These are phyloP conservation scores for Eristalis arbustorum DNA, from an alignment of 2,888 invertebrate species.

Conservation along the genomic window DNA sequence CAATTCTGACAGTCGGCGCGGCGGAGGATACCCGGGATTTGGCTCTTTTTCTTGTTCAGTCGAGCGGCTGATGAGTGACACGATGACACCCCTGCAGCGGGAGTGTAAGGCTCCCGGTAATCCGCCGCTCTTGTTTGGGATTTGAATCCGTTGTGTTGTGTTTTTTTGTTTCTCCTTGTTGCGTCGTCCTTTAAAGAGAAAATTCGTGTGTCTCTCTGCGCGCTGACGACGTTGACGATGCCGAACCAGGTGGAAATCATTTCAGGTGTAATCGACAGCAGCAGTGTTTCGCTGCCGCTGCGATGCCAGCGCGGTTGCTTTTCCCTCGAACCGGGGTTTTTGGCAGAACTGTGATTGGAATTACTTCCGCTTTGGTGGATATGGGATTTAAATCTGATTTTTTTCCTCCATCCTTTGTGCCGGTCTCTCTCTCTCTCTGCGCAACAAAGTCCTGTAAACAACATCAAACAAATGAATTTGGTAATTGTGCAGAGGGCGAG, in stretches of 20 bases:
- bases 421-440: background rate
- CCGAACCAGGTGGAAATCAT: constrained; percentile 49
- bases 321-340: constrained; percentile 3
- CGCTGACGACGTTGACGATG: constrained; percentile 27
- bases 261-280: constrained; percentile 48
- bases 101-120: constrained; percentile 38
- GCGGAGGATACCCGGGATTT: background rate
- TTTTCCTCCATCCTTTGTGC: background rate
- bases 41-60: constrained; percentile 40
- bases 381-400: background rate
- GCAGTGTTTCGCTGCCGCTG: background rate
- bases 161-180: background rate
- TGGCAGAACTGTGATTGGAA: constrained; percentile 22
- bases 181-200: background rate
- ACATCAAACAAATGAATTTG: constrained; percentile 44
- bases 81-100: constrained; percentile 40
- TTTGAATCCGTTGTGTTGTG: constrained; percentile 10
- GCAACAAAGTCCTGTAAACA: constrained; percentile 10
- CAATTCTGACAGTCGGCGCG: constrained; percentile 34
- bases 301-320: background rate
- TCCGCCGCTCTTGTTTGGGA: constrained; percentile 51
- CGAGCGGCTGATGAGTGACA: constrained; percentile 54
- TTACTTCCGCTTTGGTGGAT: constrained; percentile 44
- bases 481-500: constrained; percentile 27
- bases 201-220: background rate